These are phyloP conservation scores for Trididemnum clinides DNA, from an alignment of 23 tunicate genomes.

Conservation along the genomic window DNA sequence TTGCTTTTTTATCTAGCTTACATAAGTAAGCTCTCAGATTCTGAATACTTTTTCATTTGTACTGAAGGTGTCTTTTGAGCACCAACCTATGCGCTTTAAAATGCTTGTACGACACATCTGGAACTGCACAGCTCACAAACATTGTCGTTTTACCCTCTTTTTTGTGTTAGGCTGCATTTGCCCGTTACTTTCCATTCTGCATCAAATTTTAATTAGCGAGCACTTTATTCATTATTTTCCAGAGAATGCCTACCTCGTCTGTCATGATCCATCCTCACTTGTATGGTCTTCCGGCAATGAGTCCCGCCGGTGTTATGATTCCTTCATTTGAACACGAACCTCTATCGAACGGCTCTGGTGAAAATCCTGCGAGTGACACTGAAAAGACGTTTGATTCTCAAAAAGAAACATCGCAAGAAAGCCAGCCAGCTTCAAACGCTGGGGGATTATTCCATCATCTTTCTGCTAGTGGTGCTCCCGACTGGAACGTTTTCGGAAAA, in stretches of 20 bases:
- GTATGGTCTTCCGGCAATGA: slow-evolving; percentile 43
- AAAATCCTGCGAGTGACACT: not conserved
- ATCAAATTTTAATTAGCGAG: too few relatives aligned
- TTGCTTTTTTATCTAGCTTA: too few relatives aligned
- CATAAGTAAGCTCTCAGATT: too few relatives aligned
- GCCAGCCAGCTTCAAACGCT: not conserved
- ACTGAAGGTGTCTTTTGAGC: too few relatives aligned
- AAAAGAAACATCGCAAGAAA: not conserved
- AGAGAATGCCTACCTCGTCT: slow-evolving; percentile 35
- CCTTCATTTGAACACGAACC: not conserved
- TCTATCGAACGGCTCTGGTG: not conserved
- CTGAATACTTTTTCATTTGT: too few relatives aligned
- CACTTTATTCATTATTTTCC: not conserved
- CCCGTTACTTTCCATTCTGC: too few relatives aligned
- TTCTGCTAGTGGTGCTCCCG: not conserved
- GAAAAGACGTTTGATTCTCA: not conserved
- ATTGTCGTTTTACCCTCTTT: too few relatives aligned
- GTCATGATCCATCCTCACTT: slow-evolving; percentile 60
- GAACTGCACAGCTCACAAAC: too few relatives aligned
- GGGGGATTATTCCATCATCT: not conserved
- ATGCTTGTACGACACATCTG: too few relatives aligned
- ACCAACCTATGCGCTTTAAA: too few relatives aligned
- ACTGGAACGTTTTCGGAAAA: slow-evolving; percentile 49
- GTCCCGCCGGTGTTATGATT: not conserved
- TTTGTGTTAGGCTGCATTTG: too few relatives aligned